Evolutionary conservation across 2,113 vertebrate genomes (phyloP), one percentile per base, ranked within the genome.

Genomic region (Uria aalge): DNA sequence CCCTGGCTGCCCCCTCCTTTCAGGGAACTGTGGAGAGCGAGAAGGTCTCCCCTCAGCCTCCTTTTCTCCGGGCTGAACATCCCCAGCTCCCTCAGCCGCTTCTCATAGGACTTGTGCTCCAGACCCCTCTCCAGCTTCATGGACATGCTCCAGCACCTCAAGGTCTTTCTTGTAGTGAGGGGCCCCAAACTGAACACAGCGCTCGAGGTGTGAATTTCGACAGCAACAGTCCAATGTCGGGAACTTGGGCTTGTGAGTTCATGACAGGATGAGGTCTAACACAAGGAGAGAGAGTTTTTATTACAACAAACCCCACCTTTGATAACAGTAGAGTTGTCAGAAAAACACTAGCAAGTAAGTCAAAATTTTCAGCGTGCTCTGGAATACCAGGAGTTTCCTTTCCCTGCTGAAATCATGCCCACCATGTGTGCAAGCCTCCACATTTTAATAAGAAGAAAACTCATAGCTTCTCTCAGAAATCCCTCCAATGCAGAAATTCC

Each of bases 401-500:
- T 84, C 41, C 6, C 9, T 2, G 4, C 29, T 55, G 85, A 90
- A 90, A 83, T 71, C 3, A 52, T 12, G 23, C 23, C 21, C 71
- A 47, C 6, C 3, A 29, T 34, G 6, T 50, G 50, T 86, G 75
- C 30, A 95, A 81, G 75, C 4, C n/a, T 88, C 56, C 57, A 50
- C 29, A 53, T 73, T 48, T 92, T 92, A 94, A 69, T 92, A 79
- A 85, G 76, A 84, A 90, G 17, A 12, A 92, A 95, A 88, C 4
- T 68, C 81, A 77, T 56, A 88, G 27, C 16, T 90, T 88, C 63
- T 87, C n/a, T 55, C 21, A 72, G 57, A 96, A 90, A 97, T 82
- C 53, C 26, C 67, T 92, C 40, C 85, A 86, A 92, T 63, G 24
- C n/a, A 91, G 71, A 94, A 88, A 91, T 88, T 96, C 72, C 34